A percentile compares a stretch with the other conserved stretches of the same genome.
Evolutionary conservation across 2,797 vertebrate genomes (phyloP).

Genomic region (Ambastaia sidthimunki): DNA sequence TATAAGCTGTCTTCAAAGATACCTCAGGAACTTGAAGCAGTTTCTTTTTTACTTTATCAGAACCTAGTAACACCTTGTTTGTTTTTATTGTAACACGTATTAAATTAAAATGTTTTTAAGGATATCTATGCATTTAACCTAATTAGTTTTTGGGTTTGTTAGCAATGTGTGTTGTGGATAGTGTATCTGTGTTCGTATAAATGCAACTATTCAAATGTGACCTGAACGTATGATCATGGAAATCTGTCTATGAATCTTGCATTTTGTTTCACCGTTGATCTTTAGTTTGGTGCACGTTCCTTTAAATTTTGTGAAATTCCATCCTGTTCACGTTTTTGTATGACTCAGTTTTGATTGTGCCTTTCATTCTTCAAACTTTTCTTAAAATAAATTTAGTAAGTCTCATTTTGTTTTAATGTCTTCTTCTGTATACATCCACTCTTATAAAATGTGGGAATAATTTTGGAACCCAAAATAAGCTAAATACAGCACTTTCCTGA

Average conservation of each 20-base stretch:
- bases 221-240: constrained; percentile 31
- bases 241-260: constrained; percentile 16
- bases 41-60: constrained; percentile 39
- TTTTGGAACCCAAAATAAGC: no score
- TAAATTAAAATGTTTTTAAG: constrained; percentile 45
- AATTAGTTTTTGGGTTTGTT: constrained; percentile 18
- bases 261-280: constrained; percentile 44
- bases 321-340: constrained; percentile 60
- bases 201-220: constrained; percentile 53
- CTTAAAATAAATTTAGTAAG: constrained; percentile 60
- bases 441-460: no score
- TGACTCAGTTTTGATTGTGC: constrained; percentile 63
- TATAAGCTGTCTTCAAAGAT: constrained; percentile 44
- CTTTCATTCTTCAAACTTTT: constrained; percentile 66
- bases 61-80: constrained; percentile 21
- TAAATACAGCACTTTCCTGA: no score
- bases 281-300: constrained; percentile 35
- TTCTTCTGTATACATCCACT: not conserved
- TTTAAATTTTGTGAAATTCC: constrained; percentile 50
- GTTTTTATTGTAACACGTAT: constrained; percentile 22
- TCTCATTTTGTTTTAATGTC: not conserved
- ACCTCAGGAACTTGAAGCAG: constrained; percentile 48
- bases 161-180: constrained; percentile 23
- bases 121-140: constrained; percentile 41
- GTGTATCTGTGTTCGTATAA: constrained; percentile 29